A percentile compares a stretch with the other conserved stretches of the same genome.
Conservation (phyloP, 2,888 invertebrate species). For the Meteorus cinctellus region DNA sequence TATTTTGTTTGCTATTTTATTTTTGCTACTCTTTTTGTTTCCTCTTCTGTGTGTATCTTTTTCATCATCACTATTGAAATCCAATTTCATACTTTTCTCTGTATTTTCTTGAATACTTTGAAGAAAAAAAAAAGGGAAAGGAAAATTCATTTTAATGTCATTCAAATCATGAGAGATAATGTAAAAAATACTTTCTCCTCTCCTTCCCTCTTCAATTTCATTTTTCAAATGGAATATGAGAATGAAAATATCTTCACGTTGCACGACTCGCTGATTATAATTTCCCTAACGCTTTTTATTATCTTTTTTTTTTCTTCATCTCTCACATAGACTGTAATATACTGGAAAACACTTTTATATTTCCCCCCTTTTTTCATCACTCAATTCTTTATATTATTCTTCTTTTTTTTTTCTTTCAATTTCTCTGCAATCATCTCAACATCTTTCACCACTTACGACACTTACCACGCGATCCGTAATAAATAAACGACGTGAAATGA, state of each 20-base stretch:
- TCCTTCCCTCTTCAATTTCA: slow-evolving; percentile 21
- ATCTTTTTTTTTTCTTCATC: not conserved
- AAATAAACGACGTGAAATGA: no score
- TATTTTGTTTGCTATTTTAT: slow-evolving; percentile 35
- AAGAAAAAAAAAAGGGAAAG: not conserved
- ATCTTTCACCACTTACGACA: slow-evolving; percentile 3
- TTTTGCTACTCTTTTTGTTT: slow-evolving; percentile 2
- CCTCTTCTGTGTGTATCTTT: not conserved
- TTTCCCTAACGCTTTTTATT: slow-evolving; percentile 21
- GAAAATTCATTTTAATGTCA: not conserved
- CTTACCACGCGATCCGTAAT: slow-evolving; percentile 13
- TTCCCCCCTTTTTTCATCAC: slow-evolving; percentile 53
- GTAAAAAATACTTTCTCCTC: not conserved
- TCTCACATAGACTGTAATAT: not conserved
- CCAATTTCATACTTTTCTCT: not conserved
- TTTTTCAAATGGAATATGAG: not conserved
- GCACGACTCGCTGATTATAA: not conserved
- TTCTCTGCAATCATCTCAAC: not conserved
- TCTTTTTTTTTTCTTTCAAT: not conserved
- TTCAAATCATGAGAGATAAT: not conserved
- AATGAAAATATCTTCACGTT: not conserved
- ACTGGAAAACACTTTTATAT: slow-evolving; percentile 30
- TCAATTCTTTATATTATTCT: slow-evolving; percentile 11
- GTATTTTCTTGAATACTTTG: not conserved
- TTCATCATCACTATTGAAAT: slow-evolving; percentile 17